A percentile compares a stretch with the other conserved stretches of the same genome.
Conservation (phyloP, 2,888 invertebrate species). For the Eupithecia tripunctaria region DNA sequence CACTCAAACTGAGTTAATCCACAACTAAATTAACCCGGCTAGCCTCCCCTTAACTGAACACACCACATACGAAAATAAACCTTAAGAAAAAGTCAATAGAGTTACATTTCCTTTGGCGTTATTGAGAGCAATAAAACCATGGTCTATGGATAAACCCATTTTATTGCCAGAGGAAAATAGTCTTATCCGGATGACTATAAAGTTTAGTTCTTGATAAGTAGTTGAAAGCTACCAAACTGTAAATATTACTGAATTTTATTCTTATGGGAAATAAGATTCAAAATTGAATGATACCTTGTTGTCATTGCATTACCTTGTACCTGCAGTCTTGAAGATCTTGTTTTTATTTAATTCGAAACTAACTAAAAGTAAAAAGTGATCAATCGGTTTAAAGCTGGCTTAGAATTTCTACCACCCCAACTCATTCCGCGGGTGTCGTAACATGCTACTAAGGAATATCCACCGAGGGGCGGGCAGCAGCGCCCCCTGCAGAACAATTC, state of each 20-base stretch:
- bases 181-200: background rate
- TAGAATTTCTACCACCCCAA: too few relatives aligned
- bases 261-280: constrained; percentile 51
- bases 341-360: constrained; percentile 58
- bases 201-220: background rate
- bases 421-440: too few relatives aligned
- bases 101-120: constrained; percentile 46
- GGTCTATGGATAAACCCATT: constrained; percentile 13
- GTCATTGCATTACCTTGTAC: too few relatives aligned
- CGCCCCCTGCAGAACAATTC: too few relatives aligned
- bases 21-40: constrained; percentile 81
- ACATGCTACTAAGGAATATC: too few relatives aligned
- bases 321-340: constrained; percentile 66
- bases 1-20: constrained; percentile 80
- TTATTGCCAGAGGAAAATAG: constrained; percentile 34
- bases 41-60: constrained; percentile 59
- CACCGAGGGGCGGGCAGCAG: too few relatives aligned
- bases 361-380: background rate
- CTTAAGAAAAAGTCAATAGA: constrained; percentile 47
- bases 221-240: background rate
- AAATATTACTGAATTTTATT: background rate
- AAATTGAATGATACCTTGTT: constrained; percentile 60
- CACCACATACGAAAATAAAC: constrained; percentile 52
- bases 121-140: constrained; percentile 23
- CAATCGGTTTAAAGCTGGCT: too few relatives aligned